Conservation (phyloP, 1,140 invertebrate species). For the Calliphora vicina region DNA sequence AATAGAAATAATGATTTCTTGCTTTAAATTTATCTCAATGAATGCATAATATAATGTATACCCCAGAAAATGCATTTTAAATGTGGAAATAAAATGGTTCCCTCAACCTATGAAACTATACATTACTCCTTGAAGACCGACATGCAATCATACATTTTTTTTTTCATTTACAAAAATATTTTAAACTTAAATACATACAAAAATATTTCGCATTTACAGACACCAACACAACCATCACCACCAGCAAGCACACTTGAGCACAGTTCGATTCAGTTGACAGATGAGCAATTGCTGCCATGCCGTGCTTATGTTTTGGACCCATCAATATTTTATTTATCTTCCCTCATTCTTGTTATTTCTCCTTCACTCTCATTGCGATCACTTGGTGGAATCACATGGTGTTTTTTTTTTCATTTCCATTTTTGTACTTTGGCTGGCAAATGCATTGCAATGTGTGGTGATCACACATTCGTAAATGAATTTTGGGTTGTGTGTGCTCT, state of each 20-base stretch:
- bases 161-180: not conserved
- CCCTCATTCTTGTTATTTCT: not conserved
- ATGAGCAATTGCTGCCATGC: conserved; percentile 38
- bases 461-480: not conserved
- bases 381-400: not conserved
- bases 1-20: no score
- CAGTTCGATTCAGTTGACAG: conserved; percentile 24
- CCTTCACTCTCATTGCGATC: not conserved
- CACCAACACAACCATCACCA: no score
- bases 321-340: conserved; percentile 33
- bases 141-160: conserved; percentile 1
- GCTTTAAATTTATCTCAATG: no score
- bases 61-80: no score
- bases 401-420: not conserved
- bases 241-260: not conserved
- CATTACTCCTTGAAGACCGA: not conserved
- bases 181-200: not conserved
- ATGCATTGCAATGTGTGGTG: no score
- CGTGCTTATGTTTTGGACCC: conserved; percentile 27
- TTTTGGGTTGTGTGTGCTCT: not conserved
- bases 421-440: not conserved
- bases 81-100: no score
- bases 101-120: not conserved
- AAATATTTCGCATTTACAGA: not conserved
- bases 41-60: no score